A percentile compares a stretch with the other conserved stretches of the same genome.
These are phyloP conservation scores for Chydorus sphaericus DNA, from an alignment of 2,888 invertebrate genomes.

Conservation along the genomic window DNA sequence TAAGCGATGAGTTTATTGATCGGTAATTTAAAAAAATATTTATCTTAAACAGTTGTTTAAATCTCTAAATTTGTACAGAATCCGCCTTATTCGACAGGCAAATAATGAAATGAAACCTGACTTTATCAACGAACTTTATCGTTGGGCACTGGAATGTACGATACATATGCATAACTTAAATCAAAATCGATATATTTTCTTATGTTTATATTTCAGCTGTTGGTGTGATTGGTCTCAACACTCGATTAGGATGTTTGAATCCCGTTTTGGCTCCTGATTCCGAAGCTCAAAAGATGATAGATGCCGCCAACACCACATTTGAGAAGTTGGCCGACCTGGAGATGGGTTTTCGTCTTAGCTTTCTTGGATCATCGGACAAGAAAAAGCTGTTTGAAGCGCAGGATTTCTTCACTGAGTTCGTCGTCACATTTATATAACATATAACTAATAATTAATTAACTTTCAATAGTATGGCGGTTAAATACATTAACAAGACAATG, in stretches of 20 bases:
- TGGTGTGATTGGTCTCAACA: constrained; percentile 72
- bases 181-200: neutral
- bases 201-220: constrained; percentile 46
- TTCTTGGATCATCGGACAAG: constrained; percentile 62
- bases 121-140: constrained; percentile 76
- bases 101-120: constrained; percentile 58
- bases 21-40: constrained; percentile 29
- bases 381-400: constrained; percentile 66
- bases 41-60: neutral
- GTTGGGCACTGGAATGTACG: constrained; percentile 87
- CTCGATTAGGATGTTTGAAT: constrained; percentile 65
- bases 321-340: constrained; percentile 67
- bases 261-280: constrained; percentile 49
- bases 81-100: constrained; percentile 41
- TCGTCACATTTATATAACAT: neutral
- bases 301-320: constrained; percentile 68
- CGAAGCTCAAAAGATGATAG: constrained; percentile 70
- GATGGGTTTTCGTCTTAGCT: constrained; percentile 70
- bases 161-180: constrained; percentile 19
- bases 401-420: constrained; percentile 36
- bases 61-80: constrained; percentile 31
- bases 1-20: constrained; percentile 50
- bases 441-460: neutral
- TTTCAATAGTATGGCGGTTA: constrained; percentile 54
- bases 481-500: constrained; percentile 62